Evolutionary conservation across 2,888 invertebrate genomes (phyloP).

Genomic region (Drosophila kanekoi): DNA sequence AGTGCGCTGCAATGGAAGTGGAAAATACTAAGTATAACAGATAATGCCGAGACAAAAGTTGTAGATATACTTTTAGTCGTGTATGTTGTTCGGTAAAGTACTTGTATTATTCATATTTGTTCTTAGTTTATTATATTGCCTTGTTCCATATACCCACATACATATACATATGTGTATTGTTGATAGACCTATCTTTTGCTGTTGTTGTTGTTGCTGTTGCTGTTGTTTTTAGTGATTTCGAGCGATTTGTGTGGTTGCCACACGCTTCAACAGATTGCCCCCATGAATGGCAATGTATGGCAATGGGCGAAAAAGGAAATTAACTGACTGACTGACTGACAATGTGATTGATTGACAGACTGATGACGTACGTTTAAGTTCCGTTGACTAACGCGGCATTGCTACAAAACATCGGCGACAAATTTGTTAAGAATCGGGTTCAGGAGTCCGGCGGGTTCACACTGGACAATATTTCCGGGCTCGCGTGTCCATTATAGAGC

Average conservation of each 20-base stretch:
- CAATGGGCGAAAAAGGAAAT: conserved; percentile 41
- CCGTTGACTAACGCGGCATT: conserved; percentile 21
- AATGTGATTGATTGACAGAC: conserved; percentile 16
- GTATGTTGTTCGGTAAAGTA: background rate
- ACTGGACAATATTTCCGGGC: conserved; percentile 10
- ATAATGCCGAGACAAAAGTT: background rate
- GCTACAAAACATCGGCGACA: conserved; percentile 6
- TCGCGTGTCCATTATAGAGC: conserved; percentile 1
- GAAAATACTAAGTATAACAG: background rate
- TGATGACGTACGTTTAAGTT: conserved; percentile 35
- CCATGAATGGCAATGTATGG: conserved; percentile 36
- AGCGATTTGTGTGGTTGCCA: conserved; percentile 14
- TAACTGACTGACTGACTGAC: conserved; percentile 15
- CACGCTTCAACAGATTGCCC: conserved; percentile 39
- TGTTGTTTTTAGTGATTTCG: background rate
- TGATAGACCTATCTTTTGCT: conserved; percentile 12
- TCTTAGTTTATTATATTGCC: conserved; percentile 5
- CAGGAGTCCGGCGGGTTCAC: background rate
- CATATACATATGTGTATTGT: background rate
- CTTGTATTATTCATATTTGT: conserved; percentile 1
- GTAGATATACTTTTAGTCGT: background rate
- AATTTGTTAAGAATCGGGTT: conserved; percentile 35
- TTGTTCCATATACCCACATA: conserved; percentile 20
- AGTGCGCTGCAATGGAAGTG: background rate
- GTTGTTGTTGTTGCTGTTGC: conserved; percentile 3